phyloP scores from a whole-genome alignment of 35 echinoderm and acorn worm species.

The Ophioderma brevispina region DNA sequence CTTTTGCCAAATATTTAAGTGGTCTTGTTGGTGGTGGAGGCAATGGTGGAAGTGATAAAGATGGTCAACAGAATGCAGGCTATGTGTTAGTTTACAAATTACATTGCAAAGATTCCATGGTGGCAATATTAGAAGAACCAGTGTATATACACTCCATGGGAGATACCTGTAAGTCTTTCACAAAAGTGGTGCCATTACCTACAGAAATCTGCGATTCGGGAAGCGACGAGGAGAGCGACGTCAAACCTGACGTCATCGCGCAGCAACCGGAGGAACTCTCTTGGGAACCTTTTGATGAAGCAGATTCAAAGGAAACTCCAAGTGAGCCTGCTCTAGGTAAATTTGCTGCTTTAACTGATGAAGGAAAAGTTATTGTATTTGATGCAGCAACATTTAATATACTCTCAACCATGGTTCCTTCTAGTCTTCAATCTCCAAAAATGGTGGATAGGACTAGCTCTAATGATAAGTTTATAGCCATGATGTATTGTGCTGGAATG shows the following conservation, averaged over 20 bases:
- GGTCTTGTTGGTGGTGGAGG: background rate
- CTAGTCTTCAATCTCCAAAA: background rate
- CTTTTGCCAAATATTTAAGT: slow-evolving; percentile 6
- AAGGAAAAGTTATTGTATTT: slow-evolving; percentile 32
- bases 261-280: background rate
- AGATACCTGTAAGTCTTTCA: slow-evolving; percentile 20
- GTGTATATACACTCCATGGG: slow-evolving; percentile 48
- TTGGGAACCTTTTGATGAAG: slow-evolving; percentile 25
- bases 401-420: slow-evolving; percentile 25
- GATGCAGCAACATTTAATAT: slow-evolving; percentile 45
- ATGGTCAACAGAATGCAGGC: background rate
- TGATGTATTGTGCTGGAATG: slow-evolving; percentile 80
- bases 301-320: slow-evolving; percentile 28
- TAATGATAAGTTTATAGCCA: slow-evolving; percentile 35
- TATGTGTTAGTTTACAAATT: slow-evolving; percentile 30
- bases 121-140: slow-evolving; percentile 18
- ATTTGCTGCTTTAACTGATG: slow-evolving; percentile 43
- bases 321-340: slow-evolving; percentile 18
- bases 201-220: slow-evolving; percentile 21
- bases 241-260: background rate
- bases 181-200: slow-evolving; percentile 35
- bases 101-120: background rate
- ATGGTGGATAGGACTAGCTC: background rate
- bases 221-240: slow-evolving; percentile 56
- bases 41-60: background rate